A percentile compares a stretch with the other conserved stretches of the same genome.
These are phyloP conservation scores for Graphium colonna DNA, from an alignment of 2,888 invertebrate genomes.

Conservation along the genomic window DNA sequence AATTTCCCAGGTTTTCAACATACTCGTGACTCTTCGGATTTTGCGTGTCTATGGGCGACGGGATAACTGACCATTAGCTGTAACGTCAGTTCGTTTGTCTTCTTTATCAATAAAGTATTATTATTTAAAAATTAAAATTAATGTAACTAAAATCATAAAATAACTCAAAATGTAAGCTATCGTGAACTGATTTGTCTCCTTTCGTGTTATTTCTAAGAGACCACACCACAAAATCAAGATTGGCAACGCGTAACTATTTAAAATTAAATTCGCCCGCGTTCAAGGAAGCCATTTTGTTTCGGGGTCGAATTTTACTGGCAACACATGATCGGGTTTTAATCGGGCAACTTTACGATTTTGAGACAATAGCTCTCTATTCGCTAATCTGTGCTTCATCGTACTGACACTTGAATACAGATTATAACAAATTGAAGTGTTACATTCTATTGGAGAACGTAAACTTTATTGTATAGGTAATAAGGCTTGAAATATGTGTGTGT, in stretches of 20 bases:
- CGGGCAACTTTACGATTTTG: conserved; percentile 42
- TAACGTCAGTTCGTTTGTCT: no score
- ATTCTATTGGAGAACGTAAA: background rate
- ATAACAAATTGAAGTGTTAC: conserved; percentile 16
- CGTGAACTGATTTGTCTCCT: no score
- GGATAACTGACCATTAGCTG: no score
- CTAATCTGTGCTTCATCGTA: conserved; percentile 45
- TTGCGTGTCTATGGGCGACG: no score
- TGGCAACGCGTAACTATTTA: conserved; percentile 11
- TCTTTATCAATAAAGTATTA: no score
- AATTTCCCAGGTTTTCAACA: no score
- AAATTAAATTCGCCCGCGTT: conserved; percentile 31
- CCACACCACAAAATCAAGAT: conserved; percentile 6
- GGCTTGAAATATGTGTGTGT: conserved; percentile 1
- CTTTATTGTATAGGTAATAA: conserved; percentile 7
- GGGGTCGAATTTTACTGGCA: conserved; percentile 47
- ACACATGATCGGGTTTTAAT: conserved; percentile 60
- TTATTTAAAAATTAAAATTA: no score
- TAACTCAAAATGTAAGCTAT: no score
- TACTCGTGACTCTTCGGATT: no score
- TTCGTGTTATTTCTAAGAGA: no score
- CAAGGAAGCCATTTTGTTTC: conserved; percentile 45
- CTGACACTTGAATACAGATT: conserved; percentile 40
- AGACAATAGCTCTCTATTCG: conserved; percentile 35
- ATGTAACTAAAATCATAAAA: no score